These are phyloP conservation scores for Callaeas wilsoni DNA, from an alignment of 2,113 vertebrate genomes.

Conservation along the genomic window DNA sequence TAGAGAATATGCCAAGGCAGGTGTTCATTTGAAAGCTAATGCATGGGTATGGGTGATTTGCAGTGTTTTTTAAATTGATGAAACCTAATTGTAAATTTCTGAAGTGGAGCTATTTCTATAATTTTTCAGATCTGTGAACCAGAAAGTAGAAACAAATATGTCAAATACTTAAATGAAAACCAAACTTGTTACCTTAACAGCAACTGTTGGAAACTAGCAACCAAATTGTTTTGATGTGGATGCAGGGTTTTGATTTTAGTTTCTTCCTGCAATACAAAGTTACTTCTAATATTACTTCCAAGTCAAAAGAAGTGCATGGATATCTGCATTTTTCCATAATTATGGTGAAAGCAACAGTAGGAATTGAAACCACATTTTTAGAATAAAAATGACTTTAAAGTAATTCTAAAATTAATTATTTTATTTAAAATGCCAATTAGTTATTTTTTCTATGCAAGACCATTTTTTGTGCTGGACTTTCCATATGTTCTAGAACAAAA, in stretches of 20 bases:
- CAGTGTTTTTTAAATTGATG: neutral
- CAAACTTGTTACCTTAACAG: neutral
- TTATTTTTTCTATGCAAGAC: neutral
- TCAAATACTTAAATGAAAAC: neutral
- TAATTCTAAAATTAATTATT: neutral
- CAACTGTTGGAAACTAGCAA: neutral
- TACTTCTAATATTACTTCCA: neutral
- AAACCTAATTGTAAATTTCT: neutral
- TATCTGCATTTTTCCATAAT: neutral
- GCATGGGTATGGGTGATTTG: neutral
- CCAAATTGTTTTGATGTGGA: neutral
- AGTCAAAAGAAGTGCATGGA: neutral
- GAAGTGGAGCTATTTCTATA: neutral
- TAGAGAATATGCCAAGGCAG: neutral
- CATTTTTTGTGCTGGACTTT: neutral
- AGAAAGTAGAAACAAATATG: neutral
- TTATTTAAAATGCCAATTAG: neutral
- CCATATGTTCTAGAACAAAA: neutral
- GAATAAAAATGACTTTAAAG: accelerated
- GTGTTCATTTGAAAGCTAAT: neutral
- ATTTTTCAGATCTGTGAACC: neutral
- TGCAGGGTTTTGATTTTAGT: neutral
- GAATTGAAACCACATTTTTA: neutral
- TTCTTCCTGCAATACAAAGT: neutral
- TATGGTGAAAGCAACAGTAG: neutral